Base-by-base conservation (phyloP, 2,113 vertebrate species). In the Chamaetylas fuelleborni region DNA sequence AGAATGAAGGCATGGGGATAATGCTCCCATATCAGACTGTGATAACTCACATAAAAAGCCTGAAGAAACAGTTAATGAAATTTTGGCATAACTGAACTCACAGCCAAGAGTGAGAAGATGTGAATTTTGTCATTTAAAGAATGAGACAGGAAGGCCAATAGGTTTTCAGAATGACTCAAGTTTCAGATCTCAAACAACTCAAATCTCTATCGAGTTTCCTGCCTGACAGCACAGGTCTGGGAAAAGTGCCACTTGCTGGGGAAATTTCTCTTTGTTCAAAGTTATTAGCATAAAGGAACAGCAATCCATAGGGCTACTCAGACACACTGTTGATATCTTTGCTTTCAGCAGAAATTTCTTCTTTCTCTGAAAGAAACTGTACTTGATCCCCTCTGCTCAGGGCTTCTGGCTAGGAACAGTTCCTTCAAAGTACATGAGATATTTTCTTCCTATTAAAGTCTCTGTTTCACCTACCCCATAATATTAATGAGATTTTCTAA, bases 301-400 rank as follows among this genome's bases (percentile, higher is more conserved):
- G 51, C 54, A 82, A 70, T 82, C 51, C 3, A 0, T 43, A 43
- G 62, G 66, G 42, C 43, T 60, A 40, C 43, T 91, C 77, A 45
- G 58, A 43, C 36, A 86, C 40, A 38, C 38, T 66, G 91, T n/a
- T 79, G 73, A 57, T 67, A 69, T 11, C 56, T 92, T 79, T 90
- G 74, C 43, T 88, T 95, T 93, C 94, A 86, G 85, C 53, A 93
- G 58, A 22, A 83, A 56, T 90, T 69, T 82, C 61, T 91, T 82
- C 50, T 58, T 36, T 43, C 34, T 64, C 56, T 36, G 60, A 86
- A 88, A 70, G n/a, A 80, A 93, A 74, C 29, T 61, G 12, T 17
- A 11, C 47, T 86, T 71, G 64, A 88, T 93, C 60, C 38, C 6
- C 25, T 83, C 67, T 83, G 74, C 62, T 94, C 64, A 66, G 88